A percentile compares a stretch with the other conserved stretches of the same genome.
These are phyloP conservation scores for Encarsia formosa DNA, from an alignment of 2,888 invertebrate genomes.

Conservation along the genomic window DNA sequence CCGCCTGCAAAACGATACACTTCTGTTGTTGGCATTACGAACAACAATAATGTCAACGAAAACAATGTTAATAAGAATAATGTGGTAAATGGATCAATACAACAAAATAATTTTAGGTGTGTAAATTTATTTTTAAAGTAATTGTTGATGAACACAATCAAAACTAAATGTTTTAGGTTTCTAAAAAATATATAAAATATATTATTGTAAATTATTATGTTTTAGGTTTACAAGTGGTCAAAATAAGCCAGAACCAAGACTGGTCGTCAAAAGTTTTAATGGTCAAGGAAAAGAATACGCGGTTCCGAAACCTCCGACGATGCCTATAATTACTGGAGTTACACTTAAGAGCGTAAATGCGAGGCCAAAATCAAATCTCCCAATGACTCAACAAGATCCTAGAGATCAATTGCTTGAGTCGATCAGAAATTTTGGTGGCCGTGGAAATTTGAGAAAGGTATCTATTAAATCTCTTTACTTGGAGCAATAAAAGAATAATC, in stretches of 20 bases:
- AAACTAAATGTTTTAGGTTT: too few species aligned
- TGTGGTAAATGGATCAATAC: neutral
- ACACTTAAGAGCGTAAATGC: slow-evolving; percentile 42
- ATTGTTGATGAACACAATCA: neutral
- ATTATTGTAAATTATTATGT: neutral
- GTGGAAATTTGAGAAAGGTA: slow-evolving; percentile 41
- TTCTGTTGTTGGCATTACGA: slow-evolving; percentile 38
- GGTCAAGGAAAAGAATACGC: slow-evolving; percentile 5
- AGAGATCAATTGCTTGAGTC: slow-evolving; percentile 66
- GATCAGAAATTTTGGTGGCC: slow-evolving; percentile 62
- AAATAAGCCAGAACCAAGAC: neutral
- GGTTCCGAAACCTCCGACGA: slow-evolving; percentile 40
- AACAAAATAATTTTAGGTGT: neutral
- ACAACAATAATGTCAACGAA: slow-evolving; percentile 9
- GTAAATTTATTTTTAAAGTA: neutral
- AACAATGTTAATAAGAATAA: neutral
- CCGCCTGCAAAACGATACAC: slow-evolving; percentile 35
- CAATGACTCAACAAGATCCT: slow-evolving; percentile 53
- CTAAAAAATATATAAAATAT: neutral
- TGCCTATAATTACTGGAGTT: slow-evolving; percentile 48
- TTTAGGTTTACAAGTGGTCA: slow-evolving; percentile 6
- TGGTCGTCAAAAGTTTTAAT: neutral
- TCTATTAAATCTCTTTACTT: slow-evolving; percentile 17
- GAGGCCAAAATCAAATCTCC: slow-evolving; percentile 36
- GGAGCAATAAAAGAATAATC: neutral